Conservation (phyloP, 2,888 invertebrate species). For the Caenorhabditis drosophilae region DNA sequence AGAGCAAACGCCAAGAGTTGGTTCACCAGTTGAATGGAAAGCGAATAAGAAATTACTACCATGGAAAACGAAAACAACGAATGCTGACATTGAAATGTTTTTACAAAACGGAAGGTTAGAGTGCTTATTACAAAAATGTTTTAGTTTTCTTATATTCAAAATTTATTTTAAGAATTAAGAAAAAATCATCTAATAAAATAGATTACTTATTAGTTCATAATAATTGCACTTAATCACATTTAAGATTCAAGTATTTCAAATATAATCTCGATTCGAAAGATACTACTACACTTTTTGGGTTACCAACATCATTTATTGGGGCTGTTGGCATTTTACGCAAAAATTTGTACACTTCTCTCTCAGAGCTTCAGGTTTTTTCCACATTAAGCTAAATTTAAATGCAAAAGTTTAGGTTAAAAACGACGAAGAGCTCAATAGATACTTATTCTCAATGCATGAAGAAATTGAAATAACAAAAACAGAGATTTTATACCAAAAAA, state of each 20-base stretch:
- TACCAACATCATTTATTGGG: slow-evolving; percentile 95
- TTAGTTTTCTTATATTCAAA: no score
- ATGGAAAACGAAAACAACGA: slow-evolving; percentile 58
- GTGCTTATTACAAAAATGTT: neutral
- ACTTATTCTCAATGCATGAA: slow-evolving; percentile 75
- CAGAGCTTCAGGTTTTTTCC: slow-evolving; percentile 63
- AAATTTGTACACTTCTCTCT: slow-evolving; percentile 61
- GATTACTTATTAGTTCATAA: no score
- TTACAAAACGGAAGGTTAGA: slow-evolving; percentile 54
- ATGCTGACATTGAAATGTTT: slow-evolving; percentile 59
- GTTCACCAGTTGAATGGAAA: slow-evolving; percentile 43
- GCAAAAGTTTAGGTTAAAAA: slow-evolving; percentile 51
- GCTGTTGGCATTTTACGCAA: slow-evolving; percentile 77
- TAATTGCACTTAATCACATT: no score
- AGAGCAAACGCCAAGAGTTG: slow-evolving; percentile 55
- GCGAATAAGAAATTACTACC: slow-evolving; percentile 42
- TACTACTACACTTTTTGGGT: slow-evolving; percentile 85
- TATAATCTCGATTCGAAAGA: slow-evolving; percentile 82
- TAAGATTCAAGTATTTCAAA: slow-evolving; percentile 84
- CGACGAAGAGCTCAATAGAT: slow-evolving; percentile 64
- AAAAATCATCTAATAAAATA: no score
- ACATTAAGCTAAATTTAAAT: neutral
- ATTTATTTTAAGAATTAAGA: no score
- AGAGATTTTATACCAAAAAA: slow-evolving; percentile 73
- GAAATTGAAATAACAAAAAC: slow-evolving; percentile 52